phyloP scores from a whole-genome alignment of 2,113 vertebrate species.

The Pomatostomus ruficeps region DNA sequence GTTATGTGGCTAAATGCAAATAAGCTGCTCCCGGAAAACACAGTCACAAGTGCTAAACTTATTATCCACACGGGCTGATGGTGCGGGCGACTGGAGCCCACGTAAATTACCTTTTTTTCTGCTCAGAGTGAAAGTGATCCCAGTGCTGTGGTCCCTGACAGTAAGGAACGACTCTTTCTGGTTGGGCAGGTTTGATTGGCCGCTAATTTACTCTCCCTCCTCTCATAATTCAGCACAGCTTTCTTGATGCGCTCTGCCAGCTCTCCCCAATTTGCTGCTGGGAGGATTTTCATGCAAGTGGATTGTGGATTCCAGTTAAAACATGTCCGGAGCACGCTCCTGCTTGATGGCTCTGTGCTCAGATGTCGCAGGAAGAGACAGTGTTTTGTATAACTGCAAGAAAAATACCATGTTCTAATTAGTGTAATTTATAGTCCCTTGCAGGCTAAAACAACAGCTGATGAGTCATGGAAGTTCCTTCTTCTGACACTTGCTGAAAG shows the following conservation, averaged over 20 bases:
- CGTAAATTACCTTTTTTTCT: slow-evolving; percentile 45
- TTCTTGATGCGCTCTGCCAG: neutral
- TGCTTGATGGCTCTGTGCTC: slow-evolving; percentile 9
- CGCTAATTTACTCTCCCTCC: slow-evolving; percentile 39
- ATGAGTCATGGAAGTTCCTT: slow-evolving; percentile 56
- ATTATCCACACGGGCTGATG: neutral
- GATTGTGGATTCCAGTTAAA: slow-evolving; percentile 39
- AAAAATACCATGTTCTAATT: slow-evolving; percentile 60
- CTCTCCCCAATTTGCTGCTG: slow-evolving; percentile 47
- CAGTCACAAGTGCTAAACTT: neutral
- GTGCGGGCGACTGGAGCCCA: neutral
- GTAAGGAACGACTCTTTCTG: slow-evolving; percentile 69
- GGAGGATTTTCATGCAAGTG: slow-evolving; percentile 20
- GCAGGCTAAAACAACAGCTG: slow-evolving; percentile 60
- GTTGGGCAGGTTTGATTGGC: slow-evolving; percentile 59
- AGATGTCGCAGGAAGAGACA: slow-evolving; percentile 52
- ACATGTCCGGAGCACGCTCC: neutral
- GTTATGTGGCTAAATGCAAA: slow-evolving; percentile 1
- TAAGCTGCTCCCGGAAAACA: neutral
- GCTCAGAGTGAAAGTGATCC: slow-evolving; percentile 55
- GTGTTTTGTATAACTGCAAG: slow-evolving; percentile 58
- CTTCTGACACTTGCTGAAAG: slow-evolving; percentile 42
- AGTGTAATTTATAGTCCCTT: slow-evolving; percentile 61
- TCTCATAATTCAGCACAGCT: slow-evolving; percentile 36
- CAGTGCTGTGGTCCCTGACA: slow-evolving; percentile 50